Conservation (phyloP, 2,113 vertebrate species). For the Ahaetulla prasina region DNA sequence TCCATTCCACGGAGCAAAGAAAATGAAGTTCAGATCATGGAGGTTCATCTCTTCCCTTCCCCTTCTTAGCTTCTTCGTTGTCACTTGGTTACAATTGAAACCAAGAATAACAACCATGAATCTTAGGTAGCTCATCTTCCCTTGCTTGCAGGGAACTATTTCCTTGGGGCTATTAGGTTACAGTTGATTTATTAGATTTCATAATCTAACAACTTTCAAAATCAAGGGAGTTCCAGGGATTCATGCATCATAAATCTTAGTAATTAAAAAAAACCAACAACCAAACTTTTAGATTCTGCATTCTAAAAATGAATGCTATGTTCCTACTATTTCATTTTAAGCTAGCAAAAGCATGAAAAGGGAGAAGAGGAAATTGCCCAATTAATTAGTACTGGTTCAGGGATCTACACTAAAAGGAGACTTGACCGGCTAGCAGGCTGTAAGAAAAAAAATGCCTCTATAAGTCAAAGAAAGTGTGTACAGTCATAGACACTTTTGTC, state of each 20-base stretch:
- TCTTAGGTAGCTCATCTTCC: background rate
- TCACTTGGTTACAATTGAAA: background rate
- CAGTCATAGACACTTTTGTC: background rate
- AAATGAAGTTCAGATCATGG: background rate
- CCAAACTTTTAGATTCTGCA: background rate
- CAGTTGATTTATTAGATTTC: background rate
- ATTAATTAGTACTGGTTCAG: conserved; percentile 38
- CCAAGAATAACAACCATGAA: background rate
- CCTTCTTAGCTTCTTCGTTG: background rate
- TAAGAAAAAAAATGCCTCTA: background rate
- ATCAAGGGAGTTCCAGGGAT: background rate
- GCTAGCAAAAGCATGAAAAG: conserved; percentile 20
- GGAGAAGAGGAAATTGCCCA: conserved; percentile 39
- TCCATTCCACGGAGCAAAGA: background rate
- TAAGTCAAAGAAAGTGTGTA: background rate
- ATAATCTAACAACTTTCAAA: background rate
- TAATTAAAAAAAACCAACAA: background rate
- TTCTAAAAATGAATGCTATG: background rate
- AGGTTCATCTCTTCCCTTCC: background rate
- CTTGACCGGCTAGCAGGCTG: background rate
- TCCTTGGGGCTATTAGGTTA: background rate
- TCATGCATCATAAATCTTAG: background rate
- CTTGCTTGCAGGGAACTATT: background rate
- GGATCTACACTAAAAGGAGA: conserved; percentile 13
- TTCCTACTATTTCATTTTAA: background rate